These are phyloP conservation scores for Xylophagus ater DNA, from an alignment of 2,888 invertebrate species.

Conservation along the genomic window DNA sequence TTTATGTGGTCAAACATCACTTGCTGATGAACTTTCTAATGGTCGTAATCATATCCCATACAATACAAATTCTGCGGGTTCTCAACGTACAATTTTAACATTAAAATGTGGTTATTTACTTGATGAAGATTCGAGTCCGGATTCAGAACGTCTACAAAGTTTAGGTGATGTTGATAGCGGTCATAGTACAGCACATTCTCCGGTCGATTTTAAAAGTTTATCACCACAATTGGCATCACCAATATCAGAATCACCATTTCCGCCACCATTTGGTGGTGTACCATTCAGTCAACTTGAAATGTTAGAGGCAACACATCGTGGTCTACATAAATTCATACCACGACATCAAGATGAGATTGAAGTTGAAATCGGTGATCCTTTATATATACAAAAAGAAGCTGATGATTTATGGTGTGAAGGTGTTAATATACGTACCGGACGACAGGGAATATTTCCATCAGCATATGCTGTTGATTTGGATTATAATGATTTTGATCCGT, in stretches of 20 bases:
- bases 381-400: conserved; percentile 91
- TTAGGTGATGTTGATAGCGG: conserved; percentile 74
- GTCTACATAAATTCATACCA: conserved; percentile 90
- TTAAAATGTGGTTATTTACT: conserved; percentile 63
- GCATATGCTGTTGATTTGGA: conserved; percentile 96
- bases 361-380: conserved; percentile 93
- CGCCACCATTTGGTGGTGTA: conserved; percentile 57
- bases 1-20: conserved; percentile 48
- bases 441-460: conserved; percentile 91
- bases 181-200: conserved; percentile 84
- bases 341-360: conserved; percentile 92
- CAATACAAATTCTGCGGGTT: conserved; percentile 34
- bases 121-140: conserved; percentile 76
- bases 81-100: conserved; percentile 49
- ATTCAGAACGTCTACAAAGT: conserved; percentile 69
- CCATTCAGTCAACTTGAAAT: conserved; percentile 73
- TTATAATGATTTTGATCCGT: conserved; percentile 89
- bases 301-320: conserved; percentile 89
- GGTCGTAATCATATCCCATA: conserved; percentile 10
- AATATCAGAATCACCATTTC: conserved; percentile 51
- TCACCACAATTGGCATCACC: conserved; percentile 57
- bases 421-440: conserved; percentile 85
- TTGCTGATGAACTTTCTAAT: conserved; percentile 26
- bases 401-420: conserved; percentile 98
- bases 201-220: conserved; percentile 78